phyloP scores from a whole-genome alignment of 2,797 vertebrate species.

The Nasua narica region DNA sequence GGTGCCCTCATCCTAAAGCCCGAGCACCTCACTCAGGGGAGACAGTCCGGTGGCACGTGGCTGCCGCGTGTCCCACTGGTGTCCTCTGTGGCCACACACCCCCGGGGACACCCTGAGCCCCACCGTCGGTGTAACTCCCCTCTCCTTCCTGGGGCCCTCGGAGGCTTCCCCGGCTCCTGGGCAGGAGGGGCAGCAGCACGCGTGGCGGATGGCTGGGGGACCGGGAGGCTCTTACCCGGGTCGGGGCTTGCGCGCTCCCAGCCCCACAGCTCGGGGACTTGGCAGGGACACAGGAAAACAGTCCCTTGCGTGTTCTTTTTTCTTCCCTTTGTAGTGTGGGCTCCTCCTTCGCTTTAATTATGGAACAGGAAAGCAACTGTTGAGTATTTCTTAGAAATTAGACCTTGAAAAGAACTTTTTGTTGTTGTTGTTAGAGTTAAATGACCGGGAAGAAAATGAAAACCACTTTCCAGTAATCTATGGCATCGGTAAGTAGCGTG shows the following conservation, averaged over 20 bases:
- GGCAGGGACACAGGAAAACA: background rate
- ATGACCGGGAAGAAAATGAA: conserved; percentile 90
- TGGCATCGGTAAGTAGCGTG: conserved; percentile 90
- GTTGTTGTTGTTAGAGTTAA: conserved; percentile 88
- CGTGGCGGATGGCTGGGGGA: background rate
- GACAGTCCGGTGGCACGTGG: too few relatives aligned
- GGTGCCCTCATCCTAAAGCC: background rate
- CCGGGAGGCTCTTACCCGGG: background rate
- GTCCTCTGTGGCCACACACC: background rate
- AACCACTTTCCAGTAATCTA: conserved; percentile 92
- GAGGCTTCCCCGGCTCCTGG: background rate
- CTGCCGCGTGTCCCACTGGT: background rate
- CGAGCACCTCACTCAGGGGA: background rate
- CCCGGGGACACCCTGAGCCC: background rate
- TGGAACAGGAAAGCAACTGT: background rate
- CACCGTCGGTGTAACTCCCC: background rate
- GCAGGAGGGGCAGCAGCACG: background rate
- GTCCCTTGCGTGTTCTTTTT: background rate
- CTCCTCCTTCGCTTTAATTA: background rate
- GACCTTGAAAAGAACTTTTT: background rate
- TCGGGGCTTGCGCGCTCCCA: background rate
- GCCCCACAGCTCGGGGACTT: background rate
- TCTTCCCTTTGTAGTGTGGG: background rate
- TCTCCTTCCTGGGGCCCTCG: background rate
- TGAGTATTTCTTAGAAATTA: background rate